phyloP scores from a whole-genome alignment of 2,113 vertebrate species.

The Danionella cerebrum region DNA sequence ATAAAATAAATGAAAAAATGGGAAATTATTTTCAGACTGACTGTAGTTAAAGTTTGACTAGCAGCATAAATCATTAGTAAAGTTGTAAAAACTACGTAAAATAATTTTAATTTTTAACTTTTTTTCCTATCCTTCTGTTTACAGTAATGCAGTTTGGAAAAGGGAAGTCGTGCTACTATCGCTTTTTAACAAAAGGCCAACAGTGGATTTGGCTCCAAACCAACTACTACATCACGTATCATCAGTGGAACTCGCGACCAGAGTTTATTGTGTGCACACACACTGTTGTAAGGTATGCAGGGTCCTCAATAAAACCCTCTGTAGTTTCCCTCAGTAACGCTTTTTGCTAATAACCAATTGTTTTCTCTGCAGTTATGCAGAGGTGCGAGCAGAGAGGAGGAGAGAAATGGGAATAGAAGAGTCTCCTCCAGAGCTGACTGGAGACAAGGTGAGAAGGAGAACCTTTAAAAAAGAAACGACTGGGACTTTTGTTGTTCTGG shows the following conservation, averaged over 20 bases:
- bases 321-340: background rate
- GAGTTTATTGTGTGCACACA: slow-evolving; percentile 98
- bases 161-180: slow-evolving; percentile 96
- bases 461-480: background rate
- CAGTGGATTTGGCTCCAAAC: slow-evolving; percentile 99
- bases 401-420: slow-evolving; percentile 91
- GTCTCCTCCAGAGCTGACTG: slow-evolving; percentile 74
- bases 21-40: too few relatives aligned
- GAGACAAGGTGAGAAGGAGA: slow-evolving; percentile 76
- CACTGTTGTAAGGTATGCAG: slow-evolving; percentile 85
- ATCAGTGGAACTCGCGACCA: slow-evolving; percentile 97
- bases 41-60: too few relatives aligned
- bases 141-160: slow-evolving; percentile 97
- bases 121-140: background rate
- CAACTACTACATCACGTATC: slow-evolving; percentile 97
- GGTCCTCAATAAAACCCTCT: background rate
- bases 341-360: background rate
- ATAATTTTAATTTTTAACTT: background rate
- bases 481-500: too few relatives aligned
- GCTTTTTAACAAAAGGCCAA: slow-evolving; percentile 97
- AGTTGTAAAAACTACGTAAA: background rate
- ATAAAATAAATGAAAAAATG: too few relatives aligned
- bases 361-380: slow-evolving; percentile 77
- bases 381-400: slow-evolving; percentile 88
- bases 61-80: too few relatives aligned